phyloP scores from a whole-genome alignment of 2,888 invertebrate genomes.

The Mesopsocus fuscifrons region DNA sequence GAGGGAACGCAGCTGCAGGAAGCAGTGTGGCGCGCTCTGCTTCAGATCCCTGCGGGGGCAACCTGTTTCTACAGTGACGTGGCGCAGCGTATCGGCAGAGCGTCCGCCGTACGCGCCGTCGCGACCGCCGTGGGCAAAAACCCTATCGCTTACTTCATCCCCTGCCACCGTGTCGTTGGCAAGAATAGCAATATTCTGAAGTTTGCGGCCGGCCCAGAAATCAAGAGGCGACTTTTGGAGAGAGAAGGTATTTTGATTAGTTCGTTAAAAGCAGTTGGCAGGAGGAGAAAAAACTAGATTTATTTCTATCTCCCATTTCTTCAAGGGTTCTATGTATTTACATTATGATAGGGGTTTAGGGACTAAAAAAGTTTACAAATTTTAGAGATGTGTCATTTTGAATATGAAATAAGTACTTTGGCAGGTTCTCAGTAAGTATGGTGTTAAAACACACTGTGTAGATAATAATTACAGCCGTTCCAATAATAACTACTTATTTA shows the following conservation, averaged over 20 bases:
- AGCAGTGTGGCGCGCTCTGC: conserved; percentile 20
- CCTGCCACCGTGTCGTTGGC: conserved; percentile 21
- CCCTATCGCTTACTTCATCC: conserved; percentile 20
- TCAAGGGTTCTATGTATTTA: too few species aligned
- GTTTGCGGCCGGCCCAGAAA: not conserved
- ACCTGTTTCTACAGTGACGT: conserved; percentile 19
- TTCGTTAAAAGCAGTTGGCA: too few species aligned
- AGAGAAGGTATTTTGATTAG: not conserved
- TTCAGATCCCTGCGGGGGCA: conserved; percentile 18
- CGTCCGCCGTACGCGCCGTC: conserved; percentile 20
- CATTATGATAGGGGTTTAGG: too few species aligned
- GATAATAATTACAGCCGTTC: too few species aligned
- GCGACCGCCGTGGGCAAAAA: conserved; percentile 21
- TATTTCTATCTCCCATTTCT: too few species aligned
- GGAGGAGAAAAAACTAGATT: too few species aligned
- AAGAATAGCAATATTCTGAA: not conserved
- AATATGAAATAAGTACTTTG: too few species aligned
- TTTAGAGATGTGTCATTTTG: too few species aligned
- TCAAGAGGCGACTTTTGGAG: not conserved
- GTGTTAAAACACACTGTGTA: too few species aligned
- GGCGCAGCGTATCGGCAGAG: conserved; percentile 19
- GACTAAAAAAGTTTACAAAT: too few species aligned
- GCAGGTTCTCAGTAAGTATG: too few species aligned
- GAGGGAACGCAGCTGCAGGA: conserved; percentile 23
- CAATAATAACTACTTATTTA: too few species aligned